These are phyloP conservation scores for Pseudoips prasinana DNA, from an alignment of 2,888 invertebrate genomes.

Conservation along the genomic window DNA sequence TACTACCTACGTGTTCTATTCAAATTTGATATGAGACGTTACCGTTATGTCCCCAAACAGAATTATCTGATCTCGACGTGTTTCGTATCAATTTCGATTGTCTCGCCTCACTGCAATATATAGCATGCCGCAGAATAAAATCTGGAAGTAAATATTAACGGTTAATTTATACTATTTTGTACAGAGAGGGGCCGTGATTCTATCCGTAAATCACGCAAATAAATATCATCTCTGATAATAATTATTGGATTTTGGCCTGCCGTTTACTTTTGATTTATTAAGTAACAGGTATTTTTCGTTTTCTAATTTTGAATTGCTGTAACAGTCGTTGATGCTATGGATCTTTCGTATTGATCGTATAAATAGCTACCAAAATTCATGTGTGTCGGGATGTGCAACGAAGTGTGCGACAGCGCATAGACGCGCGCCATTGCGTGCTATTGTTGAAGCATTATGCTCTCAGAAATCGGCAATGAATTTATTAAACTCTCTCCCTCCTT, in stretches of 20 bases:
- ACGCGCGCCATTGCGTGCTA: conserved; percentile 59
- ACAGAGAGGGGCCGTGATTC: no score
- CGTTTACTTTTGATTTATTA: no score
- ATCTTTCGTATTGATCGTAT: no score
- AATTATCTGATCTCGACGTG: conserved; percentile 22
- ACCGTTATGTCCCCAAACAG: conserved; percentile 36
- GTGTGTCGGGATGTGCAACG: conserved; percentile 49
- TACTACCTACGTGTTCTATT: conserved; percentile 12
- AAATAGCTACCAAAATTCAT: conserved; percentile 15
- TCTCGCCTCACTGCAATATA: no score
- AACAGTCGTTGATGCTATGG: no score
- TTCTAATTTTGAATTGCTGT: no score
- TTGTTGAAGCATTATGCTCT: conserved; percentile 35
- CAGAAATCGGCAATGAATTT: conserved; percentile 44
- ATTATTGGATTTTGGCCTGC: no score
- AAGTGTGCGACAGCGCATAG: conserved; percentile 62
- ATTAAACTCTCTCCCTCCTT: conserved; percentile 42
- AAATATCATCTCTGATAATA: no score
- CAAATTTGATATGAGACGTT: conserved; percentile 16
- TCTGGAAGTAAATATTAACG: conserved; percentile 16
- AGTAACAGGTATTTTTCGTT: no score
- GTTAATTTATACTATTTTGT: no score
- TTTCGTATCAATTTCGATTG: no score
- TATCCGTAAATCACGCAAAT: no score
- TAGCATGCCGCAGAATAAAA: conserved; percentile 22